Base-by-base conservation (phyloP, 2,113 vertebrate species). In the Pterocles orientalis region DNA sequence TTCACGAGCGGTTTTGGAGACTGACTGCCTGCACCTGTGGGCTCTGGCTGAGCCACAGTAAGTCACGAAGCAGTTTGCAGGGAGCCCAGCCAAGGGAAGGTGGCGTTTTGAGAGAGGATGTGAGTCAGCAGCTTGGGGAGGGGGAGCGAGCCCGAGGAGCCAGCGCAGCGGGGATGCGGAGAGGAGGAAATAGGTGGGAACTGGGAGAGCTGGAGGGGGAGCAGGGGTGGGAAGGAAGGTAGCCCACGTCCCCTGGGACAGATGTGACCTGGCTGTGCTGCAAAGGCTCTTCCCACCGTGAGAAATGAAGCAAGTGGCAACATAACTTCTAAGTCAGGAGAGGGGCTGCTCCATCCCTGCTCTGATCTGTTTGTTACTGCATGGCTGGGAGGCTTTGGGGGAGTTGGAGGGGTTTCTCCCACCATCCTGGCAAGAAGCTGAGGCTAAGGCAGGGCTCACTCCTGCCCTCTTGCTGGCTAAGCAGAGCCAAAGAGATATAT, bases 51-150 rank as follows among this genome's bases (percentile, higher is more conserved):
- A 81, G 91, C 69, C 50, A 33, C 50, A 17, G 26, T 31, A 51
- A 76, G 76, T 86, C 76, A 64, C 1, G 1, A 85, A 90, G 53
- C 3, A 2, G 64, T 84, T 71, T 89, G 73, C 89, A 91, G 73
- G 48, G 83, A 96, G 81, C 48, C 50, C 64, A 73, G 86, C 86
- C 61, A 86, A 91, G 68, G 60, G 73, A 78, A 91, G 69, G 77
- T 81, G 81, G 72, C 1, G 7, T 95, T 73, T 91, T 83, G 69
- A 91, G 77, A 73, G 60, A 97, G 88, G 89, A 89, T 92, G 80
- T 97, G 93, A 95, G 95, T 95, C 96, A 97, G 95, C 95, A 97
- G 18, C 77, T 86, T 60, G 56, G 28, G 20, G 31, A 24, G 31
- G 51, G 57, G 12, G 16, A 26, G 66, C 0, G 13, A 53, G 68